Evolutionary conservation across 1,140 invertebrate genomes (phyloP).

Genomic region (Batillaria attramentaria): DNA sequence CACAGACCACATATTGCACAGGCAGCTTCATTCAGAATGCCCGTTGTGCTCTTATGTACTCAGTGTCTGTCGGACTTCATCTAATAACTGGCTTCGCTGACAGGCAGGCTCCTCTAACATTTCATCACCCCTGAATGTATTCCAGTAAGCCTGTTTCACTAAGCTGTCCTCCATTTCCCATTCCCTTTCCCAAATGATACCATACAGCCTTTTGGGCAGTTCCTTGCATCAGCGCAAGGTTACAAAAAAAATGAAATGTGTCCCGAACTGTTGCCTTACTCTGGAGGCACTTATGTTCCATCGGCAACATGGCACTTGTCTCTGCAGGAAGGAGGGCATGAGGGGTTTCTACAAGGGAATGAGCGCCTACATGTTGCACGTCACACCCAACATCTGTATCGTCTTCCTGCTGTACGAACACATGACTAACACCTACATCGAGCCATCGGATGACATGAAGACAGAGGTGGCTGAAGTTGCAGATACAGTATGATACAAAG

Average conservation of each 20-base stretch:
- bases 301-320: neutral
- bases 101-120: no score
- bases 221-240: constrained; percentile 2
- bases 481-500: constrained; percentile 23
- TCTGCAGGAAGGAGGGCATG: constrained; percentile 82
- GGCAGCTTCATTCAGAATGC: no score
- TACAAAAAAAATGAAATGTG: no score
- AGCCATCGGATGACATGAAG: constrained; percentile 3
- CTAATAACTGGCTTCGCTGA: no score
- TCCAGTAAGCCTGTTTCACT: no score
- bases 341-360: constrained; percentile 97
- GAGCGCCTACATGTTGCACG: constrained; percentile 87
- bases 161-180: no score
- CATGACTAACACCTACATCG: constrained; percentile 42
- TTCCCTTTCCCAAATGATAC: no score
- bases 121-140: no score
- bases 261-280: no score
- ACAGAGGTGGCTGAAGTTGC: constrained; percentile 15
- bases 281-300: neutral
- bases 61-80: no score
- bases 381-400: constrained; percentile 95
- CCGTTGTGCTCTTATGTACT: no score
- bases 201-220: neutral
- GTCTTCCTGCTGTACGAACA: constrained; percentile 98
- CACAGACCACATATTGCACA: no score